These are phyloP conservation scores for Tyria jacobaeae DNA, from an alignment of 2,888 invertebrate genomes.

Conservation along the genomic window DNA sequence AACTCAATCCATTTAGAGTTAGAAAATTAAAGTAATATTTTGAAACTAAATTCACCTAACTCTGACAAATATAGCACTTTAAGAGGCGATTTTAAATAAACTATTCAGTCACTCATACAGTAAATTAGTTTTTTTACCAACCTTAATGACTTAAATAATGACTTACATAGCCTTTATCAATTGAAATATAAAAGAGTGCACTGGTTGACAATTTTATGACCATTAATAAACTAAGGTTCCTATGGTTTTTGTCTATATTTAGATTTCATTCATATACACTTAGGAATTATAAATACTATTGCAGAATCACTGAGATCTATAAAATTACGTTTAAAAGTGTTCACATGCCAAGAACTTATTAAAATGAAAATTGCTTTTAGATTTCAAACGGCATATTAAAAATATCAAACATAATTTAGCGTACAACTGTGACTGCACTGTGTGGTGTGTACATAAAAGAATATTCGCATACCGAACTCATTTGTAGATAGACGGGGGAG, in stretches of 20 bases:
- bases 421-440: constrained; percentile 54
- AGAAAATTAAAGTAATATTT: no score
- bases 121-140: no score
- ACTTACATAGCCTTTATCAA: no score
- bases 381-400: constrained; percentile 53
- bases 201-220: not conserved
- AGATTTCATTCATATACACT: not conserved
- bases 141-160: no score
- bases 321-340: constrained; percentile 25
- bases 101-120: no score
- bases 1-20: no score
- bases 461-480: constrained; percentile 81
- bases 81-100: no score
- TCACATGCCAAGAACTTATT: constrained; percentile 38
- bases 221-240: not conserved
- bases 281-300: not conserved
- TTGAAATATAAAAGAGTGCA: not conserved
- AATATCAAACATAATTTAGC: constrained; percentile 62
- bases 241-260: no score
- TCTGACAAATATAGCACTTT: no score
- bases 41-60: no score
- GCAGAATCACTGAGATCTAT: constrained; percentile 6
- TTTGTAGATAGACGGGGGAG: constrained; percentile 80
- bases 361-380: constrained; percentile 48
- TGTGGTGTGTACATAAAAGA: constrained; percentile 76